Conservation (phyloP, 2,888 invertebrate genomes). For the Agrochola lota region DNA sequence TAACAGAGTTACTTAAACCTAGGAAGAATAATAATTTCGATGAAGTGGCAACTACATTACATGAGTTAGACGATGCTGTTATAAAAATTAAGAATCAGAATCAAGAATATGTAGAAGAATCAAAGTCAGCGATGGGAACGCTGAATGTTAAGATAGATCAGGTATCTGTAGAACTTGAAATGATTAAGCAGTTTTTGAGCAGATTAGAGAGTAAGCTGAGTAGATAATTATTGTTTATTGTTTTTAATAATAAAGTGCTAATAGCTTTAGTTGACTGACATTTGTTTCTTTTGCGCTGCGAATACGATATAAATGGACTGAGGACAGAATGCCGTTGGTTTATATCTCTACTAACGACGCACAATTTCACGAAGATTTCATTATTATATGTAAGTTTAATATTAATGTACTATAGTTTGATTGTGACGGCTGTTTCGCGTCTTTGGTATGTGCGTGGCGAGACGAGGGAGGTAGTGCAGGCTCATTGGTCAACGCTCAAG, state of each 20-base stretch:
- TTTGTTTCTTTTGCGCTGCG: background rate
- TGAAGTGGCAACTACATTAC: conserved; percentile 79
- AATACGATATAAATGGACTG: too few relatives aligned
- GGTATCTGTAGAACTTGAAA: conserved; percentile 81
- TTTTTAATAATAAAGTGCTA: conserved; percentile 37
- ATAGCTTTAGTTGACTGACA: background rate
- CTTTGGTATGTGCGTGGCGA: too few relatives aligned
- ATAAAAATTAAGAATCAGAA: conserved; percentile 78
- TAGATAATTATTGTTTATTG: conserved; percentile 32
- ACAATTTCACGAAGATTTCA: too few relatives aligned
- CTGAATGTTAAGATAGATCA: conserved; percentile 84
- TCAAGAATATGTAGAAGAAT: conserved; percentile 72
- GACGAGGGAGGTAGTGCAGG: too few relatives aligned
- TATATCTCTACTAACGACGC: too few relatives aligned
- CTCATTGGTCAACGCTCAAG: too few relatives aligned
- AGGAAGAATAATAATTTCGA: conserved; percentile 70
- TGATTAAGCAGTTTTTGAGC: conserved; percentile 79
- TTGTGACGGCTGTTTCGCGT: too few relatives aligned
- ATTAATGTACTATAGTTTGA: too few relatives aligned
- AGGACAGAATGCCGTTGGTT: background rate
- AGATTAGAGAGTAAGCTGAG: conserved; percentile 82
- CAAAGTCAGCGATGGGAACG: conserved; percentile 75
- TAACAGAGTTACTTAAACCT: conserved; percentile 49
- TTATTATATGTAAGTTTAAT: too few relatives aligned
- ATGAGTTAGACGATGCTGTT: conserved; percentile 79